Percentiles rank a stretch among this genome's conserved stretches.
Conservation (phyloP, 1,140 invertebrate genomes). For the Oryctes rhinoceros region DNA sequence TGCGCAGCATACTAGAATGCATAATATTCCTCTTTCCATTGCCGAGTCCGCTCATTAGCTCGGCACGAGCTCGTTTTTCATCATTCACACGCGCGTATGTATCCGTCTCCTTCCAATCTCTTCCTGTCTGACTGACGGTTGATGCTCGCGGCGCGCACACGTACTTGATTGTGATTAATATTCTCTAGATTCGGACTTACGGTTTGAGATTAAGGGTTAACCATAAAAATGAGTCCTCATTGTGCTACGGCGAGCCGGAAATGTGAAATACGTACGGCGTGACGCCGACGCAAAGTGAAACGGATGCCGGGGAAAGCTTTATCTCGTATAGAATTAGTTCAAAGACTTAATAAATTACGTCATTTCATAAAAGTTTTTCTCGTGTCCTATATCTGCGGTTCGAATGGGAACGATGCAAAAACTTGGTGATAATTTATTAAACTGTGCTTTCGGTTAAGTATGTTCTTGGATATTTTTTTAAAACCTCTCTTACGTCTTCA, state of each 20-base stretch:
- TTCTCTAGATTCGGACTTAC: conserved; percentile 47
- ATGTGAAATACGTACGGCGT: background rate
- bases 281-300: background rate
- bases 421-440: background rate
- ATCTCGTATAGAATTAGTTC: conserved; percentile 8
- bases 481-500: too few relatives aligned
- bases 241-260: background rate
- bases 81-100: conserved; percentile 29
- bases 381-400: background rate
- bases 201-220: conserved; percentile 47
- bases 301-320: background rate
- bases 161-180: conserved; percentile 54
- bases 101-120: conserved; percentile 46
- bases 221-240: conserved; percentile 42
- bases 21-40: conserved; percentile 35
- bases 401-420: background rate
- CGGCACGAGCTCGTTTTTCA: background rate
- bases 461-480: background rate
- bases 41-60: background rate
- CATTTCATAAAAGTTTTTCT: conserved; percentile 22
- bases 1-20: background rate
- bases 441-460: background rate
- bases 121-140: conserved; percentile 48
- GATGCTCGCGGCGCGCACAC: conserved; percentile 44
- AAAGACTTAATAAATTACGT: conserved; percentile 20